These are phyloP conservation scores for Palythoa caribaeorum DNA, from an alignment of 92 coral and sea anemone species.

Conservation along the genomic window DNA sequence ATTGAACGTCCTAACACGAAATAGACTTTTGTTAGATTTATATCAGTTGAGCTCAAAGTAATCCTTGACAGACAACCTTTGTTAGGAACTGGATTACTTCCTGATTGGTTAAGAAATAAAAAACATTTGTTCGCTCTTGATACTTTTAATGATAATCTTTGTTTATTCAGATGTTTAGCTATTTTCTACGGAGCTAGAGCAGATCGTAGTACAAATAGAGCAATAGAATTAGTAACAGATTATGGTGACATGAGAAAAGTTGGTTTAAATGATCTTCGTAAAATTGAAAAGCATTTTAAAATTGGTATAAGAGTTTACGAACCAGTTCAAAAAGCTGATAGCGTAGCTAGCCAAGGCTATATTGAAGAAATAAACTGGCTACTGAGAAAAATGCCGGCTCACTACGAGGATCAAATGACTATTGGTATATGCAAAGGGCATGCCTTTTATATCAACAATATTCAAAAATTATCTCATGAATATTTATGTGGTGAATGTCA, in stretches of 20 bases:
- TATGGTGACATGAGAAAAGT: no score
- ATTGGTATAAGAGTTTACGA: neutral
- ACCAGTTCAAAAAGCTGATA: neutral
- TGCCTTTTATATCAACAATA: neutral
- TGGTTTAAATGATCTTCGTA: neutral
- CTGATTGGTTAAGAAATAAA: neutral
- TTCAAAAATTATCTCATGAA: neutral
- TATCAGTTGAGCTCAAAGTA: slow-evolving; percentile 11
- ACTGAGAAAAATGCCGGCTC: neutral
- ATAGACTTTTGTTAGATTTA: slow-evolving; percentile 2
- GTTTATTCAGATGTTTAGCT: neutral
- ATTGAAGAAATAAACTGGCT: neutral
- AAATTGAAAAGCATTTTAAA: neutral
- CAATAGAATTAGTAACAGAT: neutral
- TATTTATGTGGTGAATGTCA: neutral
- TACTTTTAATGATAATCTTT: neutral
- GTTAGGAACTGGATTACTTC: neutral
- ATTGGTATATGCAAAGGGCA: neutral
- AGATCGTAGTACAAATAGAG: neutral
- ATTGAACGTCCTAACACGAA: slow-evolving; percentile 28
- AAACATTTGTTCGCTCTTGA: no score
- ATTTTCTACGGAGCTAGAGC: neutral
- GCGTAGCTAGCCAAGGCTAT: no score
- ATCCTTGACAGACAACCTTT: slow-evolving; percentile 15
- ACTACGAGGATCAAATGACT: neutral